Evolutionary conservation across 1,140 invertebrate genomes (phyloP), one percentile per base, ranked within the genome.

Genomic region (Pteromalus puparum): DNA sequence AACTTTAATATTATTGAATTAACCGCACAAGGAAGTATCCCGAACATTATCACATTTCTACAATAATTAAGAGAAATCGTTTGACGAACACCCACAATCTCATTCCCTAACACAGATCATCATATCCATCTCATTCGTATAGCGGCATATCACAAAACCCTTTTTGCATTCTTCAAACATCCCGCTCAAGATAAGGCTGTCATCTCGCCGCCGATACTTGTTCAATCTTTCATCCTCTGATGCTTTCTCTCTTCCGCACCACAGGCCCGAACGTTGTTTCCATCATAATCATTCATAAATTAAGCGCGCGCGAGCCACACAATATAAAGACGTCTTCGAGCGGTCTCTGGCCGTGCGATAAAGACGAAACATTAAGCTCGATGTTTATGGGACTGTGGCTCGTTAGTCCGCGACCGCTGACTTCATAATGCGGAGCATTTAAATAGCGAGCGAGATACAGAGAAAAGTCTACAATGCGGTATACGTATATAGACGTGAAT

Each of bases 291-390:
- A 74, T 84, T 84, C 76, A 46, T 74, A 72, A 83, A 83, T 79
- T 83, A 74, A 78, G 18, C 13, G 4, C 34, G 53, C 18, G 18
- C 34, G 30, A 38, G 18, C 18, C 18, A 10, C n/a, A 46, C 48
- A 82, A 34, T 70, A 83, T 78, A 78, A 83, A 83, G 42, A 78
- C 82, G 65, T 78, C 82, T 61, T 83, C 82, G 67, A 38, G 46
- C 18, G 13, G 28, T 28, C 48, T 28, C 48, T 34, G 3, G n/a
- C 2, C 24, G 42, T 67, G 28, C 82, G 82, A 79, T 79, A 74
- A 84, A 74, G 68, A 46, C 76, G 68, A 74, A 53, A 70, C 74
- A 53, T 83, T 72, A 83, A 78, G 61, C 65, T n/a, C 65, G 42
- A 73, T 84, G 68, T 84, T 84, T 84, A 84, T 74, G 68, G 30